Evolutionary conservation across 2,797 vertebrate species (phyloP).

Genomic region (Semotilus atromaculatus): DNA sequence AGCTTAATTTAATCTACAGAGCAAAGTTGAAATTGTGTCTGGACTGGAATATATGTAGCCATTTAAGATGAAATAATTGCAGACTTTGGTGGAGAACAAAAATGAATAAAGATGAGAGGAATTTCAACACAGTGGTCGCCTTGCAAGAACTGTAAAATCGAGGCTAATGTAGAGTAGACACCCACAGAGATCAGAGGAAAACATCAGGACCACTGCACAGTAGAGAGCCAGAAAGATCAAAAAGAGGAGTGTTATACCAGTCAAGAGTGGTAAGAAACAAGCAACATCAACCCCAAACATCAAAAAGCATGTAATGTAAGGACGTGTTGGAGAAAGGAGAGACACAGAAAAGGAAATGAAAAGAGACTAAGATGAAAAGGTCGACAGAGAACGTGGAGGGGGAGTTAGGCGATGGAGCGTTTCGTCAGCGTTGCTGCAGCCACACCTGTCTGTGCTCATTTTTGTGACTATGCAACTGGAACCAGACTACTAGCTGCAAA

Average conservation of each 20-base stretch:
- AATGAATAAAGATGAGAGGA: not conserved
- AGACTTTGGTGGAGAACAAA: not conserved
- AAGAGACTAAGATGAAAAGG: not conserved
- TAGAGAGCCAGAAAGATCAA: conserved; percentile 33
- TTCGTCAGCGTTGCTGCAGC: conserved; percentile 76
- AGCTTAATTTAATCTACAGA: not conserved
- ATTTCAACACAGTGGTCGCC: not conserved
- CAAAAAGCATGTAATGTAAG: not conserved
- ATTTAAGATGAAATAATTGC: not conserved
- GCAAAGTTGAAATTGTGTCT: not conserved
- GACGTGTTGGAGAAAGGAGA: conserved; percentile 24
- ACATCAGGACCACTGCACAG: conserved; percentile 42
- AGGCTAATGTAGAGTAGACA: conserved; percentile 2
- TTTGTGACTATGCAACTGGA: conserved; percentile 99
- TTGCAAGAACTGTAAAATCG: not conserved
- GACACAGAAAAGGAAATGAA: not conserved
- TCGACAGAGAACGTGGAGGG: not conserved
- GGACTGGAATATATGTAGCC: not conserved
- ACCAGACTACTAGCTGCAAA: conserved; percentile 95
- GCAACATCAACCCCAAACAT: conserved; percentile 21
- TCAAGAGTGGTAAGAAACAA: conserved; percentile 24
- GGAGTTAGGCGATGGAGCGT: conserved; percentile 64
- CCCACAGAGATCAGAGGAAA: conserved; percentile 43
- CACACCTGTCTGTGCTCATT: conserved; percentile 94
- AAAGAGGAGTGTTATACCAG: conserved; percentile 30